Percentiles rank a stretch among this genome's conserved stretches.
These are phyloP conservation scores for Tenebrio molitor DNA, from an alignment of 1,140 invertebrate species.

Conservation along the genomic window DNA sequence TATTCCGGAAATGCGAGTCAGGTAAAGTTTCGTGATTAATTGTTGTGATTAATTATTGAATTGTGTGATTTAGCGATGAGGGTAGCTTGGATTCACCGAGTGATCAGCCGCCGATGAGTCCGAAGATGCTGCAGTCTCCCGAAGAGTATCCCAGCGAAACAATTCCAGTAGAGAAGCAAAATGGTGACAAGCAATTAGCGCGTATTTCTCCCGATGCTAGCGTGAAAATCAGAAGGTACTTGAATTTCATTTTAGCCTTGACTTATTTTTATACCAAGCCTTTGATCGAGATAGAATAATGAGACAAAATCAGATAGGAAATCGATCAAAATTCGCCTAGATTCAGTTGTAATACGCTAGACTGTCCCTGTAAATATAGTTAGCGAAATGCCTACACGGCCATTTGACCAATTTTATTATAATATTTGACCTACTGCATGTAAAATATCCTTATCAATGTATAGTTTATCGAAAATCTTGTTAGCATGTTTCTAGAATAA, in stretches of 20 bases:
- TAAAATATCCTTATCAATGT: conserved; percentile 32
- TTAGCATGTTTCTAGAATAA: conserved; percentile 53
- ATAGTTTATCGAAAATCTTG: conserved; percentile 46
- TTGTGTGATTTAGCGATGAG: conserved; percentile 60
- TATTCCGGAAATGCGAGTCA: conserved; percentile 65
- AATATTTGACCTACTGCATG: conserved; percentile 42
- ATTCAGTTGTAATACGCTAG: conserved; percentile 2
- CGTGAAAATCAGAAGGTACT: conserved; percentile 64
- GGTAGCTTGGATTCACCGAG: conserved; percentile 65
- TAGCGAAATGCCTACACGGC: conserved; percentile 2
- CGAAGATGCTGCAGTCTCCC: conserved; percentile 56
- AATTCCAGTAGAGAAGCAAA: conserved; percentile 47
- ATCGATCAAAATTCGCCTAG: neutral
- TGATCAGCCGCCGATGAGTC: conserved; percentile 63
- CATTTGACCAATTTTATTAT: conserved; percentile 45
- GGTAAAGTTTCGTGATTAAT: no score
- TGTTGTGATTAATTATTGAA: neutral
- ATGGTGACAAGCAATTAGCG: conserved; percentile 49
- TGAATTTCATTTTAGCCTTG: conserved; percentile 55
- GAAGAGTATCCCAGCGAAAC: conserved; percentile 51
- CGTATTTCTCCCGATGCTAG: conserved; percentile 51
- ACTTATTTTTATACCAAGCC: conserved; percentile 60
- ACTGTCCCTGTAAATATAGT: conserved; percentile 35
- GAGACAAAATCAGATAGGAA: neutral
- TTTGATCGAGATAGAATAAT: conserved; percentile 57